Evolutionary conservation across 1,140 invertebrate species (phyloP).

Genomic region (Belonocnema kinseyi): DNA sequence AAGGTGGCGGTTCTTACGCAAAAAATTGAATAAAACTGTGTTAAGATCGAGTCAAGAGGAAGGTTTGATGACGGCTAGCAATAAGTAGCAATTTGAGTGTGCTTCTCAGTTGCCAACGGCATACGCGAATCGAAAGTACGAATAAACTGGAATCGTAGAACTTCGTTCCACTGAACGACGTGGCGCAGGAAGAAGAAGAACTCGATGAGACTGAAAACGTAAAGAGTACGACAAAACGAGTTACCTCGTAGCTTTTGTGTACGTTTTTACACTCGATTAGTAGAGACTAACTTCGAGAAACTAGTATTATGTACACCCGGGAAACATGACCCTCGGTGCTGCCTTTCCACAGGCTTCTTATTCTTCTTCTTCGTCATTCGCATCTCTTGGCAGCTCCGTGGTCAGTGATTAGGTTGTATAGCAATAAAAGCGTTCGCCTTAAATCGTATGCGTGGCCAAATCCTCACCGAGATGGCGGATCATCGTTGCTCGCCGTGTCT

Average conservation of each 20-base stretch:
- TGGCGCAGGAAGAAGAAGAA: conserved; percentile 55
- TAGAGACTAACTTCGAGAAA: conserved; percentile 53
- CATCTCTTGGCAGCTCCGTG: conserved; percentile 41
- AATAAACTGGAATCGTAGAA: conserved; percentile 38
- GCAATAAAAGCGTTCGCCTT: conserved; percentile 65
- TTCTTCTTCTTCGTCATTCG: conserved; percentile 36
- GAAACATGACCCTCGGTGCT: conserved; percentile 54
- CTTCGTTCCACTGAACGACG: conserved; percentile 47
- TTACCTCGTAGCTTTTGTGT: conserved; percentile 72
- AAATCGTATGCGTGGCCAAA: conserved; percentile 45
- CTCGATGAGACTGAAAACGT: conserved; percentile 73
- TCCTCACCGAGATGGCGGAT: conserved; percentile 16
- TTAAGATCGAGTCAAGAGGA: neutral
- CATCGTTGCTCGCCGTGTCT: neutral
- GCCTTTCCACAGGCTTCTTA: conserved; percentile 39
- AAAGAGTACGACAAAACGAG: conserved; percentile 72
- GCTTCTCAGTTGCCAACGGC: conserved; percentile 18
- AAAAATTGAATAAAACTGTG: neutral
- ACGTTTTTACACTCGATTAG: conserved; percentile 66
- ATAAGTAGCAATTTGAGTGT: conserved; percentile 13
- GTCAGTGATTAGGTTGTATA: conserved; percentile 67
- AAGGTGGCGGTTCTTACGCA: neutral
- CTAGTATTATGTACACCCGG: conserved; percentile 67
- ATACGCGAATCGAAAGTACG: conserved; percentile 28
- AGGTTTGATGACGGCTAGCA: neutral